These are phyloP conservation scores for Psophia crepitans DNA, from an alignment of 2,113 vertebrate species.

Conservation along the genomic window DNA sequence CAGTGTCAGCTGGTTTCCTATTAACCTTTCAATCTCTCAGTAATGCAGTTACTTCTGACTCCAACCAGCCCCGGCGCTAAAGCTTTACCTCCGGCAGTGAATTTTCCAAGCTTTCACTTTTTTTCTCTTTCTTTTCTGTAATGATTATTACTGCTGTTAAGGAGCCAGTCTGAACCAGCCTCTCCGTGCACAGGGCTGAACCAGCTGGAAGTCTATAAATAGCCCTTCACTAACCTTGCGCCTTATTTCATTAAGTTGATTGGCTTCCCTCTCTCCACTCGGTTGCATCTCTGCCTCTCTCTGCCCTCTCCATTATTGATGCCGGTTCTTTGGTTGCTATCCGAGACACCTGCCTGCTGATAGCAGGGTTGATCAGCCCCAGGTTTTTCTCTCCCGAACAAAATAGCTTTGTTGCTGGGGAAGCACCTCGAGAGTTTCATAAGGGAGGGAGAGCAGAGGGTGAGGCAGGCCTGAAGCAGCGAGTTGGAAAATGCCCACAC, in stretches of 20 bases:
- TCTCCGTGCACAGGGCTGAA: slow-evolving; percentile 27
- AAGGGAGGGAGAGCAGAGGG: neutral
- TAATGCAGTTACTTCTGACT: slow-evolving; percentile 67
- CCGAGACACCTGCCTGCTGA: neutral
- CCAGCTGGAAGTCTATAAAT: slow-evolving; percentile 4
- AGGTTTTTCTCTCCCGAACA: neutral
- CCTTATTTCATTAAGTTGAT: slow-evolving; percentile 56
- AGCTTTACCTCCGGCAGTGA: slow-evolving; percentile 62
- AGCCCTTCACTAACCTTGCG: neutral
- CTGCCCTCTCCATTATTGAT: slow-evolving; percentile 21
- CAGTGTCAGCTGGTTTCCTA: slow-evolving; percentile 64
- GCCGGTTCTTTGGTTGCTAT: slow-evolving; percentile 17
- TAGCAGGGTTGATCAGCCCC: neutral
- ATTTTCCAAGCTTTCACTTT: slow-evolving; percentile 40
- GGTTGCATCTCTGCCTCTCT: neutral
- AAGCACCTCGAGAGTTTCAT: neutral
- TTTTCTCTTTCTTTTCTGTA: neutral
- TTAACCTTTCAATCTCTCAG: slow-evolving; percentile 70
- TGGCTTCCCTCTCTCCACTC: neutral
- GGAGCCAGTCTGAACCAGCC: slow-evolving; percentile 2
- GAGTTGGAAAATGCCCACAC: neutral
- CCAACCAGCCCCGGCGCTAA: slow-evolving; percentile 42
- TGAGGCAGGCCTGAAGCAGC: neutral
- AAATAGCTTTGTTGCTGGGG: neutral
- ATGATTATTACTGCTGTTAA: slow-evolving; percentile 43